phyloP scores from a whole-genome alignment of 2,113 vertebrate genomes.

The Platysteira castanea region DNA sequence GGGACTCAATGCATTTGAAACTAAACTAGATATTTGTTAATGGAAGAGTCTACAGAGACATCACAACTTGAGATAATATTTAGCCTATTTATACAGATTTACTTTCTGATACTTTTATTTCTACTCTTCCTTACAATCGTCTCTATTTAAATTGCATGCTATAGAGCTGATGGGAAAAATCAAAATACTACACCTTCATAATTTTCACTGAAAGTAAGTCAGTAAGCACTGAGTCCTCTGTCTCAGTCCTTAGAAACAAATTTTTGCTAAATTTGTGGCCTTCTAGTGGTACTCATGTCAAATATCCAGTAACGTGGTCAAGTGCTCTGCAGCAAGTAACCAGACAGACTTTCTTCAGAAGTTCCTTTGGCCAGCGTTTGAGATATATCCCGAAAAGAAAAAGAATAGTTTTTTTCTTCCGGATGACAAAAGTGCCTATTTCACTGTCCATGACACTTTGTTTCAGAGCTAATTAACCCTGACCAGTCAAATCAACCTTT shows the following conservation, averaged over 20 bases:
- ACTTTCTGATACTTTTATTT: neutral
- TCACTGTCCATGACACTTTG: neutral
- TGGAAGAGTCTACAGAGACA: fast-evolving
- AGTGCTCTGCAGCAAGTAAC: fast-evolving
- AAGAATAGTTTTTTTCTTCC: neutral
- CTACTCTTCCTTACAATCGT: neutral
- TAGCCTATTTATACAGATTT: neutral
- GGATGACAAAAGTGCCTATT: neutral
- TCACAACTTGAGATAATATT: neutral
- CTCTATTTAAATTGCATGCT: neutral
- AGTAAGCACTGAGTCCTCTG: neutral
- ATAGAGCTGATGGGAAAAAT: neutral
- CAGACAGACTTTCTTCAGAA: neutral
- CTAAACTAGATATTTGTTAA: neutral
- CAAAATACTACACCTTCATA: neutral
- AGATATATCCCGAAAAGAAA: neutral
- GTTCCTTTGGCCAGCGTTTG: neutral
- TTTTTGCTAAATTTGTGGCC: neutral
- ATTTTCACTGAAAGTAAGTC: neutral
- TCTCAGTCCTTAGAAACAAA: neutral
- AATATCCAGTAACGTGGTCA: fast-evolving
- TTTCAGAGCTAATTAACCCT: neutral
- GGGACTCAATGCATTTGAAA: neutral
- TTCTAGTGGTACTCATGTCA: neutral
- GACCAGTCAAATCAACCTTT: neutral